phyloP scores from a whole-genome alignment of 2,797 vertebrate genomes.

The Falco rusticolus region DNA sequence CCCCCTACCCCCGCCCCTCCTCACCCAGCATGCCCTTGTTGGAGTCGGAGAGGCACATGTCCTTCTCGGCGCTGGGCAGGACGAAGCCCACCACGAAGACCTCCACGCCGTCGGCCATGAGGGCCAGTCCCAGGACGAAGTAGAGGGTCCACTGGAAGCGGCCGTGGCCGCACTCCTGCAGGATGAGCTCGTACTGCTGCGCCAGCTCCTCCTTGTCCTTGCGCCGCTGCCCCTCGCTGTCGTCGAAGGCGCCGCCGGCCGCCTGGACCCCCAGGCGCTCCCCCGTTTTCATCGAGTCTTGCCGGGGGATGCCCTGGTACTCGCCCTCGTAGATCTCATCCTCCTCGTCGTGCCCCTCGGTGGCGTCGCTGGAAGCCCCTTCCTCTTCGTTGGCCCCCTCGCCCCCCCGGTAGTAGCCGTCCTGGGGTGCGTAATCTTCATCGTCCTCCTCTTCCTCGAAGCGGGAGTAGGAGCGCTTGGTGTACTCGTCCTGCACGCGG shows the following conservation, averaged over 20 bases:
- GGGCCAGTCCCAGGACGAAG: slow-evolving; percentile 93
- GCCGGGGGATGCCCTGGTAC: slow-evolving; percentile 95
- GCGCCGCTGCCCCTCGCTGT: slow-evolving; percentile 83
- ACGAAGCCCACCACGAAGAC: slow-evolving; percentile 98
- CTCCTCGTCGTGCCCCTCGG: slow-evolving; percentile 95
- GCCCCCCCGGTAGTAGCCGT: slow-evolving; percentile 87
- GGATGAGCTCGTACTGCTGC: slow-evolving; percentile 94
- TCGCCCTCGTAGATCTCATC: slow-evolving; percentile 98
- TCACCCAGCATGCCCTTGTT: slow-evolving; percentile 99
- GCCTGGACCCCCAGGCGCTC: slow-evolving; percentile 66
- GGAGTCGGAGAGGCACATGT: slow-evolving; percentile 97
- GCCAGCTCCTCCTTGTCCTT: slow-evolving; percentile 94
- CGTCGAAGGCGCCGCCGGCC: slow-evolving; percentile 78
- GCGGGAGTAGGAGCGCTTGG: no score
- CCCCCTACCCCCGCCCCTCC: neutral
- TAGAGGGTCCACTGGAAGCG: slow-evolving; percentile 98
- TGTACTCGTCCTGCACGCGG: no score
- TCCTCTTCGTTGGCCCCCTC: slow-evolving; percentile 86
- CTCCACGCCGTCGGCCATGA: slow-evolving; percentile 97
- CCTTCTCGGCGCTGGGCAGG: slow-evolving; percentile 94
- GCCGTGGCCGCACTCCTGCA: slow-evolving; percentile 95
- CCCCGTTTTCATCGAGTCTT: slow-evolving; percentile 82
- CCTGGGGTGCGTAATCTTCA: slow-evolving; percentile 76
- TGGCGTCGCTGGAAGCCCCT: slow-evolving; percentile 93
- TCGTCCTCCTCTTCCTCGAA: no score